Percentiles rank a stretch among this genome's conserved stretches.
phyloP scores from a whole-genome alignment of 2,888 invertebrate species.

The Cerastoderma edule region DNA sequence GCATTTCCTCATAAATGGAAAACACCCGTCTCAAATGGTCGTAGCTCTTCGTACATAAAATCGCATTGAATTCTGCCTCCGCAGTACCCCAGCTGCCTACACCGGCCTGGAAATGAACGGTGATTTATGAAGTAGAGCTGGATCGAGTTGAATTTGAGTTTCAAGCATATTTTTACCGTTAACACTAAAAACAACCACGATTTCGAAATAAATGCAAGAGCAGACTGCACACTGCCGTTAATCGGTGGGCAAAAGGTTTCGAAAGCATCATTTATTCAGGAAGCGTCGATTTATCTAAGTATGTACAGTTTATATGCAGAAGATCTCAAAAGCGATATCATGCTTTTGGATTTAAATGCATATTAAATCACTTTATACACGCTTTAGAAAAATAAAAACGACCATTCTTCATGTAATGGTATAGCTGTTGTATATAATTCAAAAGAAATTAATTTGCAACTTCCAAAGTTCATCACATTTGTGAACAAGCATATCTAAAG shows the following conservation, averaged over 20 bases:
- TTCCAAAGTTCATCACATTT: no score
- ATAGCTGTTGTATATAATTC: no score
- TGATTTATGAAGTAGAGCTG: neutral
- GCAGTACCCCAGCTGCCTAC: conserved; percentile 76
- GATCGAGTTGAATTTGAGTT: neutral
- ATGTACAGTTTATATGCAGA: no score
- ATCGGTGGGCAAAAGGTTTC: neutral
- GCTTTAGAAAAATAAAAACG: no score
- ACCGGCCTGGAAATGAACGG: conserved; percentile 69
- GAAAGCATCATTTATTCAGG: no score
- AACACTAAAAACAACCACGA: neutral
- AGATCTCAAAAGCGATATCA: no score
- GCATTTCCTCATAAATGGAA: conserved; percentile 62
- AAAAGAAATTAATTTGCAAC: no score
- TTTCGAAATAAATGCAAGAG: neutral
- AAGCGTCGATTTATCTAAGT: no score
- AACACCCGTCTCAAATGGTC: conserved; percentile 70
- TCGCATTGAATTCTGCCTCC: conserved; percentile 75
- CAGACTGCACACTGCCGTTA: neutral
- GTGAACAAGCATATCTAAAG: no score
- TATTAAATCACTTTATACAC: no score
- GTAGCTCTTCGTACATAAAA: conserved; percentile 72
- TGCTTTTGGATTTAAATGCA: no score
- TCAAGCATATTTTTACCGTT: neutral
- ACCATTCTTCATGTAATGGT: no score